Evolutionary conservation across 2,797 vertebrate genomes (phyloP).

Genomic region (Carcharodon carcharias): DNA sequence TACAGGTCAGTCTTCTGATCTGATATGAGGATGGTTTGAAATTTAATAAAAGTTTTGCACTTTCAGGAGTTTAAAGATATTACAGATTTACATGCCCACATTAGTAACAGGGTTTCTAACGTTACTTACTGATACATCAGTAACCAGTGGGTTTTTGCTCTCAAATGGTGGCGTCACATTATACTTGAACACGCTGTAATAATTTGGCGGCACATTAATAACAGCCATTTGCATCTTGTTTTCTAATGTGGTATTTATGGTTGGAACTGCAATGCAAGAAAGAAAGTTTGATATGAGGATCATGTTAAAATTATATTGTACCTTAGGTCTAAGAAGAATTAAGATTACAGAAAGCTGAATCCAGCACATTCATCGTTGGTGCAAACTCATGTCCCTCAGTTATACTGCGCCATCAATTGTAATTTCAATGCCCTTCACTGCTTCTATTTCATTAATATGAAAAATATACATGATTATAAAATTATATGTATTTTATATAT

Average conservation of each 20-base stretch:
- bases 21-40: neutral
- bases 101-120: neutral
- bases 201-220: neutral
- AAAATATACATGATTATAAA: neutral
- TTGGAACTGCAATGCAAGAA: constrained; percentile 7
- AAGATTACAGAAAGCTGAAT: neutral
- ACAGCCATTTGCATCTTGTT: neutral
- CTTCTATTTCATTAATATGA: neutral
- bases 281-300: neutral
- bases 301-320: neutral
- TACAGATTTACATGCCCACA: neutral
- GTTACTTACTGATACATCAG: neutral
- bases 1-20: neutral
- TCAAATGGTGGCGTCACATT: neutral
- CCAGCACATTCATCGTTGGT: neutral
- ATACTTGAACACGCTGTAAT: neutral
- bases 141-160: neutral
- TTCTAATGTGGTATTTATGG: neutral
- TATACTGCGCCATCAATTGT: neutral
- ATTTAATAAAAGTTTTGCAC: neutral
- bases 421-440: neutral
- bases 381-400: neutral
- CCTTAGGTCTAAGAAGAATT: neutral
- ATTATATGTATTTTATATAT: neutral
- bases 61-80: neutral